A percentile compares a stretch with the other conserved stretches of the same genome.
phyloP scores from a whole-genome alignment of 2,797 vertebrate species.

The Tachyglossus aculeatus region DNA sequence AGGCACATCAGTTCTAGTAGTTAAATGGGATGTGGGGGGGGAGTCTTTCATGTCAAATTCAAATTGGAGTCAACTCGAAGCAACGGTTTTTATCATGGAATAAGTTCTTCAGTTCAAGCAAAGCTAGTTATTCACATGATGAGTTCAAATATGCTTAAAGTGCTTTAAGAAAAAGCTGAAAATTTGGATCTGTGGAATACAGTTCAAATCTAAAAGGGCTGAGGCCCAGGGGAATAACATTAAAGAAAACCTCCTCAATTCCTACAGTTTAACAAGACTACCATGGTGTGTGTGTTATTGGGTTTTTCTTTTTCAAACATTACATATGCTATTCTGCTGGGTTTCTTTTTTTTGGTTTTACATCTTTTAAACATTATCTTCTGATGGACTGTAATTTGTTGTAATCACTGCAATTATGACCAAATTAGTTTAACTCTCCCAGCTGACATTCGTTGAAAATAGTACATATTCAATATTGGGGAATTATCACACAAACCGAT shows the following conservation, averaged over 20 bases:
- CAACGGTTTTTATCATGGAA: too few relatives aligned
- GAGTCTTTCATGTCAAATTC: too few relatives aligned
- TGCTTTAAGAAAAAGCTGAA: background rate
- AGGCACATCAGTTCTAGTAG: background rate
- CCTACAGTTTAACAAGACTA: background rate
- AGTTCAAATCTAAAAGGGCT: background rate
- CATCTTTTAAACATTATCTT: background rate
- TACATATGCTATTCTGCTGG: background rate
- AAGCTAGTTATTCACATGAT: too few relatives aligned
- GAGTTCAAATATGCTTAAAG: too few relatives aligned
- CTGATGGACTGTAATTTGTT: constrained; percentile 12
- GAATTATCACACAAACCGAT: background rate
- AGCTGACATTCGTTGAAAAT: background rate
- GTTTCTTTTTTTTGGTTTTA: background rate
- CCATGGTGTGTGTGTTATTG: background rate
- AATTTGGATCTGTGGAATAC: background rate
- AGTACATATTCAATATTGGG: background rate
- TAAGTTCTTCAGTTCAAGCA: too few relatives aligned
- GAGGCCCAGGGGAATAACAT: background rate
- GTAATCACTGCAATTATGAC: background rate
- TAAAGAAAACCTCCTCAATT: background rate
- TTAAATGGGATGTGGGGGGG: too few relatives aligned
- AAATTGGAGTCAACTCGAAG: too few relatives aligned
- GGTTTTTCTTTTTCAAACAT: background rate
- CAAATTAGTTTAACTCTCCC: constrained; percentile 1